Evolutionary conservation across 2,113 vertebrate genomes (phyloP), one percentile per base, ranked within the genome.

Genomic region (Chloropsis cyanopogon): DNA sequence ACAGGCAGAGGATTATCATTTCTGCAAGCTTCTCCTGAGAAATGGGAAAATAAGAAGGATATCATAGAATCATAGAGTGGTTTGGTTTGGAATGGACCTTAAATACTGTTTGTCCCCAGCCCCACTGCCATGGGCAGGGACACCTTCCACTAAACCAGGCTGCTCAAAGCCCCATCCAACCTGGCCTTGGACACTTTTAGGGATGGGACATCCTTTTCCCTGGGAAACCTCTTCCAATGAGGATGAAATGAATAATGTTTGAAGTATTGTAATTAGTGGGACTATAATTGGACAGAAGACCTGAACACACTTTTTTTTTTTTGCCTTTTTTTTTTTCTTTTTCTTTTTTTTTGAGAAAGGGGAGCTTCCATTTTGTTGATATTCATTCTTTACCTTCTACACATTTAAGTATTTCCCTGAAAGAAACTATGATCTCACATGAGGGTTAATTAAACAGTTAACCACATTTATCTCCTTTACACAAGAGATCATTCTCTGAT

Each of bases 401-500:
- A 83, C 63, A 70, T 88, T 24, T 83, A 83, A 88, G 29, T 44
- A 56, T 86, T 78, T 88, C 44, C 25, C 56, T 81, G 39, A 75
- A 86, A 92, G 68, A 83, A 90, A 78, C 76, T 60, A 29, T 37
- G 54, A 80, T 86, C 44, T 95, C 82, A 81, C 0, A 1, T 75
- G 82, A 78, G 47, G 50, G 87, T 90, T 96, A 95, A 96, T 96
- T 96, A 94, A 71, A 68, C 60, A 78, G 64, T 80, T 81, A 84
- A 64, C 71, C 49, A 50, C 52, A 56, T 86, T 92, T 95, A 52
- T 94, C 75, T 94, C 82, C 72, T 93, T 95, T 96, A 86, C 90
- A 92, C 76, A 78, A 60, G 88, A 93, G 85, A 95, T 88, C 56
- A 33, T 90, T 92, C 79, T 63, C 82, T 79, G 85, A 65, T 81